These are phyloP conservation scores for Paraescarpia echinospica DNA, from an alignment of 1,140 invertebrate genomes.

Conservation along the genomic window DNA sequence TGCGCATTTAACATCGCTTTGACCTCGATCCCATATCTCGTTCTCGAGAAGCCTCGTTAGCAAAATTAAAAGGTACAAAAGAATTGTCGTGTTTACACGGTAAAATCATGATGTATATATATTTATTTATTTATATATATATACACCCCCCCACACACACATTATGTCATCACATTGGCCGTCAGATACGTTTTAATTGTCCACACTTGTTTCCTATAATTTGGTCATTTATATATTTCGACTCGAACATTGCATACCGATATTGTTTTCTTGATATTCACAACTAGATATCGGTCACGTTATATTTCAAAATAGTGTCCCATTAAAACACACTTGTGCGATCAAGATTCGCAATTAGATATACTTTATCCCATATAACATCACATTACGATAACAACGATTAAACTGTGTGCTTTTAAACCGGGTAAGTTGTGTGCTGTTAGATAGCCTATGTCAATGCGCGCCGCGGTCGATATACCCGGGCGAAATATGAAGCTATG, in stretches of 20 bases:
- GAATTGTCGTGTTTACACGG: background rate
- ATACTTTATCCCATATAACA: background rate
- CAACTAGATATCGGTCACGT: too few relatives aligned
- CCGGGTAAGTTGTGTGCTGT: background rate
- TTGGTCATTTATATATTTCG: background rate
- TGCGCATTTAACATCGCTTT: background rate
- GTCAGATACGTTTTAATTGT: background rate
- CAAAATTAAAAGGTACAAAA: background rate
- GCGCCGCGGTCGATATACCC: background rate
- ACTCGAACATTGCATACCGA: background rate
- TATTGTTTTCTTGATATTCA: too few relatives aligned
- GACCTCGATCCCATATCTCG: background rate
- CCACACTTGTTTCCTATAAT: background rate
- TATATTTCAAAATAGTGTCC: background rate
- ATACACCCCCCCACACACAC: too few relatives aligned
- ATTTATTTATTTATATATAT: too few relatives aligned
- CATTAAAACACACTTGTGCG: background rate
- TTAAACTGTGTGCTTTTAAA: background rate
- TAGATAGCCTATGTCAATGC: background rate
- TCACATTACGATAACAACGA: background rate
- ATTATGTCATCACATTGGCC: too few relatives aligned
- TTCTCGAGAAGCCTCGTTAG: background rate
- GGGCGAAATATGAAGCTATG: background rate
- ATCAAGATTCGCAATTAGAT: background rate
- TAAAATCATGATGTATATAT: background rate